Base-by-base conservation (phyloP, 2,797 vertebrate genomes). In the Bradypus variegatus region DNA sequence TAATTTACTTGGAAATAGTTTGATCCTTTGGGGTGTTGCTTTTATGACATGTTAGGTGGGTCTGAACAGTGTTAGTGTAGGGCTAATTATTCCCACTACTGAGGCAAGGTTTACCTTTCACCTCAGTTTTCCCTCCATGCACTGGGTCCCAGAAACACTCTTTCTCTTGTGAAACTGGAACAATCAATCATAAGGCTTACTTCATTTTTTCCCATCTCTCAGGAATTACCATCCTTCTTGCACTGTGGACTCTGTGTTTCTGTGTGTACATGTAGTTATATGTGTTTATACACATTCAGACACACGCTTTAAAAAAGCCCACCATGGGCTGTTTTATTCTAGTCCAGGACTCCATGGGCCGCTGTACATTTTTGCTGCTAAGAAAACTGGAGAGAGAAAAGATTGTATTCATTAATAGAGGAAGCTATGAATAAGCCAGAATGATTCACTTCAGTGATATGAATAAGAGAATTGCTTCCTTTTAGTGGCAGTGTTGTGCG, bases 391-490 rank as follows among this genome's bases (percentile, higher is more conserved):
- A 88, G 55, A 38, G 97, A 97, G 94, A 97, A 93, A 97, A 96
- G 96, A 93, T 96, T 88, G 91, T 94, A 95, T 97, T 98, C 95
- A 97, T 96, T 81, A 95, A 92, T 94, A 89, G 94, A 95, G 95
- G 29, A 45, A 93, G 90, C 96, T 96, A 92, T 92, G 93, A 96
- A 95, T 96, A 94, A 96, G 90, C 58, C 89, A 95, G 95, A 97
- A 94, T 95, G 95, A 97, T 97, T 96, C 94, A 97, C 95, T 97
- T 88, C 60, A 90, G 91, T 3, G 23, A 38, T 27, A 33, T 96
- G 97, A 98, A 97, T 97, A 92, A 95, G 78, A 5, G 67, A 90
- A 96, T 97, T 97, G 97, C 97, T 93, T 95, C 10, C 81, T 95
- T 96, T 93, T 69, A 70, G 76, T 93, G 94, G 92, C 91, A 92